Base-by-base conservation (phyloP, 2,113 vertebrate genomes). In the Pterocles burchelli region DNA sequence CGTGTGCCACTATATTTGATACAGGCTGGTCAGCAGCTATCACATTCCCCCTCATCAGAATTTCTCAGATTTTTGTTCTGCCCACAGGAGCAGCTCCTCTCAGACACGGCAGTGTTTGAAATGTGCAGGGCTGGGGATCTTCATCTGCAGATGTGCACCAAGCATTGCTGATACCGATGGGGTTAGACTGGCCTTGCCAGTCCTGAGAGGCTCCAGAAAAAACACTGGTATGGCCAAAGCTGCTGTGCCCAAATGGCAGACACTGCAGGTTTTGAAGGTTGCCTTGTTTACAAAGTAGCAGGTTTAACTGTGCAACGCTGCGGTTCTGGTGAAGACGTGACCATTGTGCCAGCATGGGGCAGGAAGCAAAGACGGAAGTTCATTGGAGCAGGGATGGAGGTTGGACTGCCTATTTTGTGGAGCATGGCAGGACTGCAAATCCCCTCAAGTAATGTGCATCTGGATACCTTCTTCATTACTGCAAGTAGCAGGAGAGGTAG, bases 361-460 rank as follows among this genome's bases (percentile, higher is more conserved):
- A 41, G 38, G 38, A 79, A 66, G 29, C 34, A 70, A 85, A 73
- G 67, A 58, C 19, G 55, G 28, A 22, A 66, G 34, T 21, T 49
- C 0, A 0, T 46, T 45, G 19, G 28, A 2, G 1, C 24, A 8
- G 9, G 7, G 8, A 20, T 7, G 9, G 86, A 86, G 34, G 51
- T 5, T 74, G 38, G 38, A 29, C 15, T 0, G 1, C 33, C 16
- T 59, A 2, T 85, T 80, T 66, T 80, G 16, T 2, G 4, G n/a
- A 74, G 24, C 43, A 22, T 4, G 15, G 17, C 20, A 89, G 57
- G 65, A 63, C 24, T 54, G 51, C 28, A 31, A 46, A n/a, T 75
- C 17, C 21, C 43, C 19, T 67, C 45, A 57, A 26, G 54, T 75
- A 57, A 78, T 0, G 0, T 26, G 12, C 25, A 72, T 6, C 43